Evolutionary conservation across 2,113 vertebrate genomes (phyloP).

Genomic region (Polypterus senegalus): DNA sequence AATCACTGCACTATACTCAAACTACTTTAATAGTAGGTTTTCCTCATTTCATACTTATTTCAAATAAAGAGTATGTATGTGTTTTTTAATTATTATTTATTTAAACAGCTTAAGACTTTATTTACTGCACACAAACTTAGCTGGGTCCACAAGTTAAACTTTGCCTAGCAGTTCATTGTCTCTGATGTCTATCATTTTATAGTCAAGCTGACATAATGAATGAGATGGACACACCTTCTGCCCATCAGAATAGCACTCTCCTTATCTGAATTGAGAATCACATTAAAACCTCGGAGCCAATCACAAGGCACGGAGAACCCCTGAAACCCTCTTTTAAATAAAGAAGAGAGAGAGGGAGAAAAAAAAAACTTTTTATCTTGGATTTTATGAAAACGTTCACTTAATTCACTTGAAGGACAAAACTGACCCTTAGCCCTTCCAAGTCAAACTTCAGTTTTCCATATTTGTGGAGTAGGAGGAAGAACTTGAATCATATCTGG

Average conservation of each 20-base stretch:
- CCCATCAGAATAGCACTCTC: constrained; percentile 51
- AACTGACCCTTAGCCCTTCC: constrained; percentile 5
- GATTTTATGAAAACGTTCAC: constrained; percentile 57
- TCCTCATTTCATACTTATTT: no score
- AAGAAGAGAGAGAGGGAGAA: constrained; percentile 22
- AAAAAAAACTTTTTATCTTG: constrained; percentile 47
- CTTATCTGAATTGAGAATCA: constrained; percentile 57
- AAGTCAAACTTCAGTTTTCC: constrained; percentile 2
- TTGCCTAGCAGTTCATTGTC: constrained; percentile 63
- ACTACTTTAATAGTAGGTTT: no score
- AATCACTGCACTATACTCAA: no score
- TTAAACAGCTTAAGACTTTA: constrained; percentile 27
- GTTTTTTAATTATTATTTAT: not conserved
- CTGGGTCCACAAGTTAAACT: constrained; percentile 52
- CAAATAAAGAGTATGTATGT: no score
- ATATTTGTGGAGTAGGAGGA: constrained; percentile 6
- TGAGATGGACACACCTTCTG: constrained; percentile 81
- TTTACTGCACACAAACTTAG: constrained; percentile 48
- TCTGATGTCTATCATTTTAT: constrained; percentile 71
- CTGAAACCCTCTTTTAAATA: constrained; percentile 19
- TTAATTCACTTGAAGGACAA: constrained; percentile 39
- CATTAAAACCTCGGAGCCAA: constrained; percentile 43
- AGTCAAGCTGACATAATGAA: constrained; percentile 77
- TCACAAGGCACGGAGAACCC: constrained; percentile 28
- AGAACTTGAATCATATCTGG: constrained; percentile 20